phyloP scores from a whole-genome alignment of 2,113 vertebrate species.

The Glaucidium brasilianum region DNA sequence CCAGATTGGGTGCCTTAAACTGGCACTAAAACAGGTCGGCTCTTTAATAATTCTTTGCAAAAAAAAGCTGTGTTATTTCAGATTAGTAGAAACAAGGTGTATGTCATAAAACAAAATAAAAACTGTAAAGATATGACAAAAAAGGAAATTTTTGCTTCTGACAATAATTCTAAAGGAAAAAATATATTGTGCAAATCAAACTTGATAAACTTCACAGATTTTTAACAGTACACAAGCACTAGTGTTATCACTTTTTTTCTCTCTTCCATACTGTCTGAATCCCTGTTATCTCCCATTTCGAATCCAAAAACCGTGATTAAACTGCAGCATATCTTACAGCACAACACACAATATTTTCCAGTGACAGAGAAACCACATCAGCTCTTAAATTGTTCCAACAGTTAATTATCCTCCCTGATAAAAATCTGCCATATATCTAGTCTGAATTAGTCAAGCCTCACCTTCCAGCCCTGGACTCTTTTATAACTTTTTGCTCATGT shows the following conservation, averaged over 20 bases:
- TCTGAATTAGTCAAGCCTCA: not conserved
- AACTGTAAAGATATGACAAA: not conserved
- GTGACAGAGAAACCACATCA: not conserved
- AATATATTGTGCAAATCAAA: not conserved
- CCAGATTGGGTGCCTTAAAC: not conserved
- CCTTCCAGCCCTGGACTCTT: not conserved
- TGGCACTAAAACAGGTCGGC: not conserved
- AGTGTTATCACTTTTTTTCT: not conserved
- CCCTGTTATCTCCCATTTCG: not conserved
- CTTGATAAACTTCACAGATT: not conserved
- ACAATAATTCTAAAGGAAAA: not conserved
- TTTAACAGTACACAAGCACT: not conserved
- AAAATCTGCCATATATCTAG: not conserved
- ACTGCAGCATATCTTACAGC: not conserved
- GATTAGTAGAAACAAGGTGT: not conserved
- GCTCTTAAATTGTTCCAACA: not conserved
- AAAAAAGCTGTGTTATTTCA: not conserved
- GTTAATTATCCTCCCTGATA: not conserved
- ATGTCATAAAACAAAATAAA: not conserved
- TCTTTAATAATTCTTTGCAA: not conserved
- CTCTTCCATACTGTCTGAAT: not conserved
- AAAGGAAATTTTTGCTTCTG: not conserved
- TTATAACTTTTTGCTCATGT: not conserved
- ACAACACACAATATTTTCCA: not conserved
- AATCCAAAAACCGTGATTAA: not conserved